Evolutionary conservation across 2,797 vertebrate species (phyloP).

Genomic region (Dryobates pubescens): DNA sequence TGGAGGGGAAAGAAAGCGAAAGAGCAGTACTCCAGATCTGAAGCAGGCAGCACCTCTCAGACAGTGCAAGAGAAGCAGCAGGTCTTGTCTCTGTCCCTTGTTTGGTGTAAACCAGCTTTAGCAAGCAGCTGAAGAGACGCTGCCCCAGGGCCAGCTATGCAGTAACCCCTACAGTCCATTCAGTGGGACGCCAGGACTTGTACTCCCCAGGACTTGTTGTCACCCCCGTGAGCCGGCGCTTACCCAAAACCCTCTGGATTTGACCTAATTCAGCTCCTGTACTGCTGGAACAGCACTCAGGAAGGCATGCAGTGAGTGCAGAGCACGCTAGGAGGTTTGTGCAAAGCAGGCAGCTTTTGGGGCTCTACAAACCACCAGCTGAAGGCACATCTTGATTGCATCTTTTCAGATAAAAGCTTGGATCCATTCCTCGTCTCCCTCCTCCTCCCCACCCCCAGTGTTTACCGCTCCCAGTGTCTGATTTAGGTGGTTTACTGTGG

Average conservation of each 20-base stretch:
- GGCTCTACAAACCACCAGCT: background rate
- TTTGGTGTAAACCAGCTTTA: background rate
- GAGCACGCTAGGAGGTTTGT: background rate
- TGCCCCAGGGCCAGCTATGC: background rate
- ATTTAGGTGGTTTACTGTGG: slow-evolving; percentile 57
- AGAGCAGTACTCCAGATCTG: background rate
- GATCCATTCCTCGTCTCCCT: background rate
- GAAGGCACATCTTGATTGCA: slow-evolving; percentile 46
- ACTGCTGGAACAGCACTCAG: background rate
- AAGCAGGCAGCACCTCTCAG: background rate
- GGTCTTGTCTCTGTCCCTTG: background rate
- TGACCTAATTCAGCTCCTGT: background rate
- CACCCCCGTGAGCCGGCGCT: background rate
- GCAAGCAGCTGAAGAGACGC: background rate
- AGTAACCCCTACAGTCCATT: rapidly evolving
- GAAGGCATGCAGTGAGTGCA: background rate
- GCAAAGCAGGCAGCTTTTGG: background rate
- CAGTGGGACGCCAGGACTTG: background rate
- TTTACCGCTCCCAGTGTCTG: slow-evolving; percentile 53
- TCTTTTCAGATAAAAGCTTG: slow-evolving; percentile 42
- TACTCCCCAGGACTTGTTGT: background rate
- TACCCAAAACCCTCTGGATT: background rate
- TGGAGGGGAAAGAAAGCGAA: background rate
- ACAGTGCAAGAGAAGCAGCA: background rate
- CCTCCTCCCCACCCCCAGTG: slow-evolving; percentile 25